These are phyloP conservation scores for Colletes gigas DNA, from an alignment of 1,140 invertebrate genomes.

Conservation along the genomic window DNA sequence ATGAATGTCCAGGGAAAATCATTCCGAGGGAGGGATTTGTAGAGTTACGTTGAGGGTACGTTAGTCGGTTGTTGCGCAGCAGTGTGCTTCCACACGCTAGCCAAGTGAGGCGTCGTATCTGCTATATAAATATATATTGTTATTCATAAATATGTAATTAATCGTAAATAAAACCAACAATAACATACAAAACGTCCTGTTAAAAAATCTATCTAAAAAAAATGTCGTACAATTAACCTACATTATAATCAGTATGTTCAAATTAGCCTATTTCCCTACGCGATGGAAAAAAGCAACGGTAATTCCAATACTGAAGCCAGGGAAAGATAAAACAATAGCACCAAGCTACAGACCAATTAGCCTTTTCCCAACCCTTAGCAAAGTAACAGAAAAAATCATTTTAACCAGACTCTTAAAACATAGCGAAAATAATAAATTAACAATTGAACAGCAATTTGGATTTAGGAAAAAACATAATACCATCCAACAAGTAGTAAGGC, in stretches of 20 bases:
- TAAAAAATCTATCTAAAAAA: slow-evolving; percentile 71
- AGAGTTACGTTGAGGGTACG: too few relatives aligned
- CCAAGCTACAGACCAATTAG: not conserved
- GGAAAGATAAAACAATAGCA: slow-evolving; percentile 60
- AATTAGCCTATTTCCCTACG: slow-evolving; percentile 65
- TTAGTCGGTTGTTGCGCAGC: too few relatives aligned
- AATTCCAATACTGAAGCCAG: slow-evolving; percentile 73
- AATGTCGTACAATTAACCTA: slow-evolving; percentile 61
- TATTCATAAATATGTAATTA: too few relatives aligned
- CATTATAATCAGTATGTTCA: slow-evolving; percentile 65
- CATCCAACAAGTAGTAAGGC: slow-evolving; percentile 61
- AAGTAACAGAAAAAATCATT: slow-evolving; percentile 11
- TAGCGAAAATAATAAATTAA: too few relatives aligned
- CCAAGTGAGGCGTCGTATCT: too few relatives aligned
- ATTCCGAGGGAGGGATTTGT: too few relatives aligned
- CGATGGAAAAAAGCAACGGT: slow-evolving; percentile 73
- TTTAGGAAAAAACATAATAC: slow-evolving; percentile 68
- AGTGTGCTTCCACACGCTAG: too few relatives aligned
- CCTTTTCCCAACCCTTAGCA: not conserved
- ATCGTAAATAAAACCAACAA: too few relatives aligned
- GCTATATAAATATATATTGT: too few relatives aligned
- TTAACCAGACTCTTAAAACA: not conserved
- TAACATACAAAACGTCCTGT: slow-evolving; percentile 62
- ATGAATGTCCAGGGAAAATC: too few relatives aligned
- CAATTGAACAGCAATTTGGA: slow-evolving; percentile 65